Conservation (phyloP, 2,888 invertebrate genomes). For the Pyrocoelia pectoralis region DNA sequence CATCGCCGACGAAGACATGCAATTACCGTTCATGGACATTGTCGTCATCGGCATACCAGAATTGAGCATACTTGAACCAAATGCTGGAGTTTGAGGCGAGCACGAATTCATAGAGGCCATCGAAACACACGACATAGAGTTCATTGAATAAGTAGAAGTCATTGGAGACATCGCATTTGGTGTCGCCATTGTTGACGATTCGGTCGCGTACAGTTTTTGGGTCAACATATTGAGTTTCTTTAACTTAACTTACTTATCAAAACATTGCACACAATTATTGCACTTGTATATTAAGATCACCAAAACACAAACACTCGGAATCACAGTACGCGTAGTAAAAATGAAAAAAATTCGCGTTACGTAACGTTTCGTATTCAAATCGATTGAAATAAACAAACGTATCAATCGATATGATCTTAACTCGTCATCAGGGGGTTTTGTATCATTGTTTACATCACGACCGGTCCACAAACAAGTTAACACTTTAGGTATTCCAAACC, state of each 20-base stretch:
- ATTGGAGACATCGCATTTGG: slow-evolving; percentile 77
- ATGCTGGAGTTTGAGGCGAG: slow-evolving; percentile 68
- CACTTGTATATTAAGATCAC: slow-evolving; percentile 13
- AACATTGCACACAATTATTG: slow-evolving; percentile 23
- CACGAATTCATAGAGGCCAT: slow-evolving; percentile 69
- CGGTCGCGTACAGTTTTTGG: slow-evolving; percentile 71
- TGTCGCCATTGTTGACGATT: slow-evolving; percentile 72
- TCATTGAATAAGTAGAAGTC: slow-evolving; percentile 82
- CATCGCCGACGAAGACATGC: slow-evolving; percentile 77
- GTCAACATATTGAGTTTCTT: slow-evolving; percentile 21
- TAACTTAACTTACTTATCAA: slow-evolving; percentile 20
- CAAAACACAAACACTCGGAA: background rate
- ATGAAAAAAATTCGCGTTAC: slow-evolving; percentile 29
- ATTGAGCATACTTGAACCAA: slow-evolving; percentile 59
- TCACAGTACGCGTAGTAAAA: slow-evolving; percentile 4
- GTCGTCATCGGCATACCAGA: slow-evolving; percentile 65
- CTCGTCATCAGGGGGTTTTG: slow-evolving; percentile 61
- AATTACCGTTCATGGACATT: slow-evolving; percentile 74
- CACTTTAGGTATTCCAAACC: slow-evolving; percentile 63
- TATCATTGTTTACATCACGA: slow-evolving; percentile 63
- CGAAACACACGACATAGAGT: slow-evolving; percentile 79
- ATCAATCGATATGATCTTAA: slow-evolving; percentile 58
- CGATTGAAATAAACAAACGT: slow-evolving; percentile 37
- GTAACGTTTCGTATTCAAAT: slow-evolving; percentile 34
- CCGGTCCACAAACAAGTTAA: slow-evolving; percentile 62